A percentile compares a stretch with the other conserved stretches of the same genome.
phyloP scores from a whole-genome alignment of 2,797 vertebrate genomes.

The Cercopithecus mitis region DNA sequence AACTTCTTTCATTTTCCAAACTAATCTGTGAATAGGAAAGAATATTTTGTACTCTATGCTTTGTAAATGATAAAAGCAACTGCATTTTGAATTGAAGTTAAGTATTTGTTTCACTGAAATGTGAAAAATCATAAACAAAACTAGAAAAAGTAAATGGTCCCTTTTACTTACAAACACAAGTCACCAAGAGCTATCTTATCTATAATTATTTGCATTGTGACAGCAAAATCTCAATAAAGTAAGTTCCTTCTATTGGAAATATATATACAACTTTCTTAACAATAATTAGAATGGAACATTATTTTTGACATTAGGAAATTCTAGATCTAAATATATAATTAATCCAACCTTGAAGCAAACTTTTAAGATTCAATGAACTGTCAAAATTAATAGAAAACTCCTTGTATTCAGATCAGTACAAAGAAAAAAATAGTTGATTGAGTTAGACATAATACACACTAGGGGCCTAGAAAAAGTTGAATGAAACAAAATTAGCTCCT shows the following conservation, averaged over 20 bases:
- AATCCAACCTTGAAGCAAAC: neutral
- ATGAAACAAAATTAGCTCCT: neutral
- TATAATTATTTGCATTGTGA: neutral
- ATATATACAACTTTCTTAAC: neutral
- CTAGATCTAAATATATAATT: neutral
- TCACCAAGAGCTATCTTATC: neutral
- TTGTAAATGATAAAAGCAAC: conserved; percentile 22
- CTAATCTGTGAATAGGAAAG: neutral
- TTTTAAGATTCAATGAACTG: conserved; percentile 25
- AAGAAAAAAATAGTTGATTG: neutral
- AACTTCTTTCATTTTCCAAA: conserved; percentile 8
- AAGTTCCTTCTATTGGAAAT: conserved; percentile 7
- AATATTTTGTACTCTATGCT: neutral
- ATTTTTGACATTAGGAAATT: neutral
- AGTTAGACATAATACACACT: neutral
- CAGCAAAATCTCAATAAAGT: neutral
- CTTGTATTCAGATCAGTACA: neutral
- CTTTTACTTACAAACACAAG: neutral
- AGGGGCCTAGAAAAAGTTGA: neutral
- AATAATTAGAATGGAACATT: neutral
- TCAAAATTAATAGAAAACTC: neutral
- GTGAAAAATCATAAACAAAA: neutral
- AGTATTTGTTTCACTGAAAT: neutral
- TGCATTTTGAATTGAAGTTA: neutral
- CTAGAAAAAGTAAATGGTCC: neutral